Percentiles rank a stretch among this genome's conserved stretches.
These are phyloP conservation scores for Tachuris rubrigastra DNA, from an alignment of 2,113 vertebrate species.

Conservation along the genomic window DNA sequence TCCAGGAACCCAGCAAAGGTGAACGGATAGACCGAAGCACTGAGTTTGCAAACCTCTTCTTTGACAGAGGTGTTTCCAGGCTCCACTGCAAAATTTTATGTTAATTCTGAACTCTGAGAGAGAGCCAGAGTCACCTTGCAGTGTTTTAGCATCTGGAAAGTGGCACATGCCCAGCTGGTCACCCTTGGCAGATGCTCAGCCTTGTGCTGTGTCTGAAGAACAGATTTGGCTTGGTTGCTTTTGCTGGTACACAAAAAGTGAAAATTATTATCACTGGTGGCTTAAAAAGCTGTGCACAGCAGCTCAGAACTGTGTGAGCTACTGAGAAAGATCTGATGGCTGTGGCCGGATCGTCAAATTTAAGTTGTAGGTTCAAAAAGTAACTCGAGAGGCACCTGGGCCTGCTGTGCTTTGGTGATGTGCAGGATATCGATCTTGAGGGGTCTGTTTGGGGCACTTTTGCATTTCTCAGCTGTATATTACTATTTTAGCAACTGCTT, in stretches of 20 bases:
- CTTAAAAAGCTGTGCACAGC: not conserved
- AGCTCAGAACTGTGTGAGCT: not conserved
- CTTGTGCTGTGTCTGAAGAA: not conserved
- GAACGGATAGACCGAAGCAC: not conserved
- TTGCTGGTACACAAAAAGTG: not conserved
- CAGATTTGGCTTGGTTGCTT: not conserved
- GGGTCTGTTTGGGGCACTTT: not conserved
- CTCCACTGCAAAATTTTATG: not conserved
- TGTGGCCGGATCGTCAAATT: not conserved
- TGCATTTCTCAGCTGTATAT: not conserved
- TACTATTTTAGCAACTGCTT: not conserved
- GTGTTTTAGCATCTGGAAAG: not conserved
- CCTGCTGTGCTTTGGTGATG: not conserved
- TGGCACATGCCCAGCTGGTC: not conserved
- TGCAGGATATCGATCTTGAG: not conserved
- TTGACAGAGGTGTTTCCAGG: not conserved
- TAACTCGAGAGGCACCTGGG: not conserved
- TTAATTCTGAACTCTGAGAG: not conserved
- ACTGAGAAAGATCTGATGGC: not conserved
- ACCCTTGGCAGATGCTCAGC: not conserved
- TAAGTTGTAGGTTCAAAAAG: not conserved
- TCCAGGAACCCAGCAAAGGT: rapidly evolving
- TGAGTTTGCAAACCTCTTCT: not conserved
- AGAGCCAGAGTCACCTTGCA: not conserved
- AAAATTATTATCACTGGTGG: not conserved